A percentile compares a stretch with the other conserved stretches of the same genome.
Evolutionary conservation across 2,113 vertebrate genomes (phyloP).

Genomic region (Plotosus lineatus): DNA sequence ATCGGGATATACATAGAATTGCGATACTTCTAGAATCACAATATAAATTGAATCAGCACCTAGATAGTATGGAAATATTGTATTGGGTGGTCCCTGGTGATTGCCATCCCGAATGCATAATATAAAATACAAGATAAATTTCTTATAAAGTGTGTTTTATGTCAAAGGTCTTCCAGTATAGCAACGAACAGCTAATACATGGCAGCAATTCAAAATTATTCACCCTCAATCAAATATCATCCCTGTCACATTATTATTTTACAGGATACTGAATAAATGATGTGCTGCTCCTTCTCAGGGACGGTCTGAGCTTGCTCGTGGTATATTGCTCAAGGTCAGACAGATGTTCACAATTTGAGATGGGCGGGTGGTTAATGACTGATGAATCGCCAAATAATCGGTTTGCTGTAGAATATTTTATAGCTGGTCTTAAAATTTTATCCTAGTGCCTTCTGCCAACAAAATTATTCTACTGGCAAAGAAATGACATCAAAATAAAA

Average conservation of each 20-base stretch:
- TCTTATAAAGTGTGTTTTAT: neutral
- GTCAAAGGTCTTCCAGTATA: neutral
- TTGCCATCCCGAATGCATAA: too few species aligned
- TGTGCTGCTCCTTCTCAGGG: conserved; percentile 27
- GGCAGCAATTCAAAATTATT: conserved; percentile 35
- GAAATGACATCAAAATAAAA: neutral
- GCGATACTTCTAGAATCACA: too few species aligned
- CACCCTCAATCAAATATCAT: conserved; percentile 47
- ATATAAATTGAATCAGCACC: too few species aligned
- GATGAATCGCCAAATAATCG: conserved; percentile 34
- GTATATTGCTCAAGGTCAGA: conserved; percentile 38
- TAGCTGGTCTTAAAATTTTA: neutral
- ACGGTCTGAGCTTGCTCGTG: conserved; percentile 28
- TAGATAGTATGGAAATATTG: too few species aligned
- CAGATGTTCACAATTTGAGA: conserved; percentile 9
- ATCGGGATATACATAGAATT: too few species aligned
- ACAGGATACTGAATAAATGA: conserved; percentile 46
- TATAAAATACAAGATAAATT: neutral
- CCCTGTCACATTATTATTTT: conserved; percentile 48
- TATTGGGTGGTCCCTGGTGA: too few species aligned
- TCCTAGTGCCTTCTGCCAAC: neutral
- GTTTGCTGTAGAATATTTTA: conserved; percentile 1
- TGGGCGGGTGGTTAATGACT: neutral
- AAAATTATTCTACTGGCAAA: neutral
- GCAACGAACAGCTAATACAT: conserved; percentile 3